A percentile compares a stretch with the other conserved stretches of the same genome.
Conservation (phyloP, 2,888 invertebrate genomes). For the Epinotia nisella region DNA sequence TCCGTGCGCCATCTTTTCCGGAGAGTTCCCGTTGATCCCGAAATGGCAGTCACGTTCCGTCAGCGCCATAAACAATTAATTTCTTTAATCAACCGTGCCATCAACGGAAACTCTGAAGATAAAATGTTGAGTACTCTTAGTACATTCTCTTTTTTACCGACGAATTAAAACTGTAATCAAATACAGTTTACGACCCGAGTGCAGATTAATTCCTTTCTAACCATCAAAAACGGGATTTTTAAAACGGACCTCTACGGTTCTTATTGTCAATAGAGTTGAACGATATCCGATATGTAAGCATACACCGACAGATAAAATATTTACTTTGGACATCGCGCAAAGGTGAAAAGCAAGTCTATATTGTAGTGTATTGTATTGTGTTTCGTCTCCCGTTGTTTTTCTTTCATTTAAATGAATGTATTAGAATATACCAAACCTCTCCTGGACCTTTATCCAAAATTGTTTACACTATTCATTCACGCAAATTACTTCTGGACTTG, state of each 20-base stretch:
- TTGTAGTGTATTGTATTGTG: conserved; percentile 23
- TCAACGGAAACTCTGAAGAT: conserved; percentile 46
- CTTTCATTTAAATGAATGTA: not conserved
- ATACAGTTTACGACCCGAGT: conserved; percentile 31
- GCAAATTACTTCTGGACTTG: conserved; percentile 34
- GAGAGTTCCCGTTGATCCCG: conserved; percentile 44
- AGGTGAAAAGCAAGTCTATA: conserved; percentile 25
- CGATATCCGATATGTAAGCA: conserved; percentile 23
- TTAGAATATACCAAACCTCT: not conserved
- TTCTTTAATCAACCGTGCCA: conserved; percentile 65
- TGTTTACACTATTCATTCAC: conserved; percentile 24
- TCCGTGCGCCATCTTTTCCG: conserved; percentile 42
- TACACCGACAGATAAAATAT: conserved; percentile 34
- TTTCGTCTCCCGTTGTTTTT: conserved; percentile 17
- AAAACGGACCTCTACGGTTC: conserved; percentile 5
- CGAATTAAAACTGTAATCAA: conserved; percentile 45
- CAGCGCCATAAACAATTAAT: conserved; percentile 68
- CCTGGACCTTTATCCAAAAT: conserved; percentile 15
- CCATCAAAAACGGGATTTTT: not conserved
- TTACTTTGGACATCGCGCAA: conserved; percentile 27
- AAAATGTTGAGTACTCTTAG: conserved; percentile 46
- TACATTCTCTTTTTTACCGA: conserved; percentile 45
- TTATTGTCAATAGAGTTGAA: conserved; percentile 25
- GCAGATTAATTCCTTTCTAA: conserved; percentile 17
- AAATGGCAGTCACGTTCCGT: conserved; percentile 61